Evolutionary conservation across 2,797 vertebrate species (phyloP).

Genomic region (Lacerta bilineata): DNA sequence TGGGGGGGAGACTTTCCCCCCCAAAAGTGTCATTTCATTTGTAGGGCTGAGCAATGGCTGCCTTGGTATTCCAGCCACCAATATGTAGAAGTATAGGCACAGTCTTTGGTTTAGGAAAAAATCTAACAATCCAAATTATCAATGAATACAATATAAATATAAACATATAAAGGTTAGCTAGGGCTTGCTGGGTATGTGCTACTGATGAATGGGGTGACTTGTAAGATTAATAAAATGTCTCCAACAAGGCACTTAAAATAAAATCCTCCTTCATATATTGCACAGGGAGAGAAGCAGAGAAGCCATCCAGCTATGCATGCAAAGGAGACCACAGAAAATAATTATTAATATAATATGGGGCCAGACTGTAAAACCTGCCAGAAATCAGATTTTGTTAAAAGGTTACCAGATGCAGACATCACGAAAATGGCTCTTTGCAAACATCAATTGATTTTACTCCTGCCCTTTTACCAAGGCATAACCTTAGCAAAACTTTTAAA

Average conservation of each 20-base stretch:
- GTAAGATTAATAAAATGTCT: not conserved
- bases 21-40: too few species aligned
- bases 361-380: slow-evolving; percentile 47
- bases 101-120: not conserved
- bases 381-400: slow-evolving; percentile 65
- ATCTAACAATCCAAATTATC: not conserved
- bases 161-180: not conserved
- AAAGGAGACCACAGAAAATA: slow-evolving; percentile 31
- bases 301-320: slow-evolving; percentile 30
- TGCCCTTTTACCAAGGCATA: slow-evolving; percentile 43
- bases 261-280: not conserved
- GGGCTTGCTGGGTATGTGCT: not conserved
- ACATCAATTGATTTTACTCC: slow-evolving; percentile 53
- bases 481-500: slow-evolving; percentile 65
- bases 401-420: slow-evolving; percentile 40
- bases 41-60: too few species aligned
- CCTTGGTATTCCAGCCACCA: not conserved
- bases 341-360: not conserved
- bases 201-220: too few species aligned
- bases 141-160: not conserved
- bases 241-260: not conserved
- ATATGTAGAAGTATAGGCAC: not conserved
- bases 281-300: not conserved
- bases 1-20: too few species aligned
- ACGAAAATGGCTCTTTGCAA: slow-evolving; percentile 32